Evolutionary conservation across 2,797 vertebrate genomes (phyloP).

Genomic region (Anniella stebbinsi): DNA sequence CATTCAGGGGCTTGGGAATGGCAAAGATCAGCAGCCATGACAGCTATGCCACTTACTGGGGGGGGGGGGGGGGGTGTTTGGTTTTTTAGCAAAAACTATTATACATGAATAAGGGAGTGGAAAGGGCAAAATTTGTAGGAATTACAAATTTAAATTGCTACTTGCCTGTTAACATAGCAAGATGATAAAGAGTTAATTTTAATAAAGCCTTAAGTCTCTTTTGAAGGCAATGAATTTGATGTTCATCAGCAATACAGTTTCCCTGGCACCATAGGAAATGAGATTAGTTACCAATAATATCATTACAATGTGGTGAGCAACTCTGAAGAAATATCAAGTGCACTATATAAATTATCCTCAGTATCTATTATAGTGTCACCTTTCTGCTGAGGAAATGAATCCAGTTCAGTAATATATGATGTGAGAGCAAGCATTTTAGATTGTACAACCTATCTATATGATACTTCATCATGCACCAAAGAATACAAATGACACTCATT

Average conservation of each 20-base stretch:
- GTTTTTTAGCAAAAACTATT: background rate
- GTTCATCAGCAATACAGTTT: background rate
- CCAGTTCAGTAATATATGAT: background rate
- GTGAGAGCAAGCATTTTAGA: slow-evolving; percentile 29
- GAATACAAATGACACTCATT: background rate
- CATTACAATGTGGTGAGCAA: slow-evolving; percentile 17
- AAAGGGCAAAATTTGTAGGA: background rate
- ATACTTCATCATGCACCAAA: slow-evolving; percentile 45
- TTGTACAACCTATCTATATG: slow-evolving; percentile 18
- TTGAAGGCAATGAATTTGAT: background rate
- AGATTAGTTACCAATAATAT: slow-evolving; percentile 42
- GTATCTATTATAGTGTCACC: background rate
- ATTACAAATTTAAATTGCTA: background rate
- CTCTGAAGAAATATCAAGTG: slow-evolving; percentile 18
- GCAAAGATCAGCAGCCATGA: background rate
- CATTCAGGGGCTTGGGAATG: background rate
- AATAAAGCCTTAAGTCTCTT: background rate
- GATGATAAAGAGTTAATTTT: background rate
- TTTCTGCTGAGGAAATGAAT: slow-evolving; percentile 53
- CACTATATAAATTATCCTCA: slow-evolving; percentile 45
- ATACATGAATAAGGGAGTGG: no score
- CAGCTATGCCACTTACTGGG: background rate
- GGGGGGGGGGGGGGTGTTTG: no score
- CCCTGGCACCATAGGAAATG: background rate
- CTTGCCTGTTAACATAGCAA: background rate